phyloP scores from a whole-genome alignment of 2,113 vertebrate genomes.

The Bombycilla garrulus region DNA sequence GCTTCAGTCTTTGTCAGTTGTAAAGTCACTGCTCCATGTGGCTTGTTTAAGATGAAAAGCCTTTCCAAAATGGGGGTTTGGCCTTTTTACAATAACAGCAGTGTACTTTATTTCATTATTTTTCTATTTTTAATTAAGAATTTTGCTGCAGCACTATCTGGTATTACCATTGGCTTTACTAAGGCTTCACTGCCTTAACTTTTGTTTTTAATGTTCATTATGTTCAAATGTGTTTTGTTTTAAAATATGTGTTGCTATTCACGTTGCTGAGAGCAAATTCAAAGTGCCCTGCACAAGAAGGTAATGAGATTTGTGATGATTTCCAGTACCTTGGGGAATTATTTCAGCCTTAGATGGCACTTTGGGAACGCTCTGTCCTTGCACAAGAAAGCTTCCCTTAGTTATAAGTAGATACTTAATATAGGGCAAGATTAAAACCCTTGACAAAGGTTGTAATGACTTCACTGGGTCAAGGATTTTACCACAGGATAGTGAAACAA shows the following conservation, averaged over 20 bases:
- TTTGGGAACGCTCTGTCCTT: background rate
- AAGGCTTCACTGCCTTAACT: background rate
- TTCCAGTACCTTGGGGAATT: background rate
- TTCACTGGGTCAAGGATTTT: background rate
- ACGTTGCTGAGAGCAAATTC: background rate
- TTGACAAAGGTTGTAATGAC: background rate
- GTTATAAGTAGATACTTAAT: background rate
- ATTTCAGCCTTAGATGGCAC: background rate
- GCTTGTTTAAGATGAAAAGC: background rate
- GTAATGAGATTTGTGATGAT: background rate
- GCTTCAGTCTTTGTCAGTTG: background rate
- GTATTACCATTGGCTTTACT: background rate
- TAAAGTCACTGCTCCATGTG: background rate
- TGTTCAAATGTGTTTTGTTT: background rate
- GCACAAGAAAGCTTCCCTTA: background rate
- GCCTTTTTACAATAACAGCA: background rate
- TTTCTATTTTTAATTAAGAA: background rate
- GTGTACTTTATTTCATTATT: background rate
- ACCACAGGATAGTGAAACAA: background rate
- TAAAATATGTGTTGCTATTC: background rate
- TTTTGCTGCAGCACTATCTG: background rate
- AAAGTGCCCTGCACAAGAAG: background rate
- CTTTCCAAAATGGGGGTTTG: background rate
- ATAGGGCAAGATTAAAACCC: background rate
- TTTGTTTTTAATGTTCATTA: background rate